Conservation (phyloP, 2,888 invertebrate species). For the Arctia plantaginis region DNA sequence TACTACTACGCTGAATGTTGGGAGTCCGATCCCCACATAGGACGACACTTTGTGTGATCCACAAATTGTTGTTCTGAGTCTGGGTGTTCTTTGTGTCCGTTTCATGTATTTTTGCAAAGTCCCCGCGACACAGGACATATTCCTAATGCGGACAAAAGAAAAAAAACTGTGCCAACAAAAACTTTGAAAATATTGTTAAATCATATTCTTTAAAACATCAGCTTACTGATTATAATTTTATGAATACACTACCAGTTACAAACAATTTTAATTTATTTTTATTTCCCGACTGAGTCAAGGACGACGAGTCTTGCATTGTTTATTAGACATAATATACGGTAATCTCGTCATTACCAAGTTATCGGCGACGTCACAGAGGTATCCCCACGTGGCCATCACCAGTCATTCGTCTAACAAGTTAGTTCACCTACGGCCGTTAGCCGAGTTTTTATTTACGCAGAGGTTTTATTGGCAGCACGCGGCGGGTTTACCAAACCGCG, state of each 20-base stretch:
- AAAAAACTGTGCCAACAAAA: neutral
- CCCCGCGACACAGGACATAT: too few relatives aligned
- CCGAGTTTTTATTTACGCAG: conserved; percentile 1
- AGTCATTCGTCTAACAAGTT: conserved; percentile 1
- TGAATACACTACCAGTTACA: neutral
- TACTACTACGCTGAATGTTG: too few relatives aligned
- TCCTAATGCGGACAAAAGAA: too few relatives aligned
- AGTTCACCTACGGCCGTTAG: neutral
- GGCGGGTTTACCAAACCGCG: conserved; percentile 15
- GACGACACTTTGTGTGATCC: too few relatives aligned
- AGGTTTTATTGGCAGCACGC: conserved; percentile 12
- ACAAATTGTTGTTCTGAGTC: too few relatives aligned
- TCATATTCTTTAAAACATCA: neutral
- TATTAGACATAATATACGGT: neutral
- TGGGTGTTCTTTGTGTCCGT: too few relatives aligned
- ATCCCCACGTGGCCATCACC: neutral
- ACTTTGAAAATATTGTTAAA: neutral
- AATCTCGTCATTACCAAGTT: neutral
- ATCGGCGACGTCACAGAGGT: neutral
- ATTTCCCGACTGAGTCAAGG: neutral
- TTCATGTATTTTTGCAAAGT: too few relatives aligned
- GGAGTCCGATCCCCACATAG: too few relatives aligned
- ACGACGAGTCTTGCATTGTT: neutral
- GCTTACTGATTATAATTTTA: neutral
- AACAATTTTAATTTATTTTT: neutral